phyloP scores from a whole-genome alignment of 1,140 invertebrate genomes.

The Macrosteles quadrilineatus region DNA sequence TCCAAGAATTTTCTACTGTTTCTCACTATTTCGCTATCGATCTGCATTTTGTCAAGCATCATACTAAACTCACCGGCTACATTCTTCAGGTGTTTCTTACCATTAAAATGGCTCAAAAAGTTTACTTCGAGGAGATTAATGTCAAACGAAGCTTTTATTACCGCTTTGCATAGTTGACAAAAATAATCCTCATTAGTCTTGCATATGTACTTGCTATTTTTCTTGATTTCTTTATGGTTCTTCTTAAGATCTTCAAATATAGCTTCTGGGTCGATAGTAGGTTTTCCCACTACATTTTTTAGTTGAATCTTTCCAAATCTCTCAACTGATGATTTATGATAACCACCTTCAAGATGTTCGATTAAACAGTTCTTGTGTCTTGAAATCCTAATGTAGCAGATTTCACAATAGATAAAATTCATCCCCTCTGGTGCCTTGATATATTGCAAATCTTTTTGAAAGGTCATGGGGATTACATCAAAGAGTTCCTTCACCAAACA shows the following conservation, averaged over 20 bases:
- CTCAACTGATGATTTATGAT: not conserved
- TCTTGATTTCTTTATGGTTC: not conserved
- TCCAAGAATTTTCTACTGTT: too few species aligned
- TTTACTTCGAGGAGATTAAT: not conserved
- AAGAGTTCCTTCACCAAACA: too few species aligned
- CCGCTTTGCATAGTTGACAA: not conserved
- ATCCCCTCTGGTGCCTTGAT: not conserved
- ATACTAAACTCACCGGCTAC: too few species aligned
- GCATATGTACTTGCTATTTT: not conserved
- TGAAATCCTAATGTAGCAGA: not conserved
- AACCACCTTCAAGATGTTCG: not conserved
- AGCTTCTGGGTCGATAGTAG: not conserved
- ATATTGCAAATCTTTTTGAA: not conserved
- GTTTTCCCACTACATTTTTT: not conserved
- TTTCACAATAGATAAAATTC: not conserved
- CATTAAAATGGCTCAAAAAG: not conserved
- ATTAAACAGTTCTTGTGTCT: not conserved
- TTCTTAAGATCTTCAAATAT: not conserved
- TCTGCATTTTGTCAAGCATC: too few species aligned
- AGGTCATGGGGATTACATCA: not conserved
- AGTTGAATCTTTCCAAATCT: not conserved
- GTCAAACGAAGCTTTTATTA: not conserved
- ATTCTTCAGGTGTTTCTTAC: not conserved
- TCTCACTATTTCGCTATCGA: too few species aligned
- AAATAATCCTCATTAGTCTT: not conserved